phyloP scores from a whole-genome alignment of 2,888 invertebrate genomes.

The Xylophagus ater region DNA sequence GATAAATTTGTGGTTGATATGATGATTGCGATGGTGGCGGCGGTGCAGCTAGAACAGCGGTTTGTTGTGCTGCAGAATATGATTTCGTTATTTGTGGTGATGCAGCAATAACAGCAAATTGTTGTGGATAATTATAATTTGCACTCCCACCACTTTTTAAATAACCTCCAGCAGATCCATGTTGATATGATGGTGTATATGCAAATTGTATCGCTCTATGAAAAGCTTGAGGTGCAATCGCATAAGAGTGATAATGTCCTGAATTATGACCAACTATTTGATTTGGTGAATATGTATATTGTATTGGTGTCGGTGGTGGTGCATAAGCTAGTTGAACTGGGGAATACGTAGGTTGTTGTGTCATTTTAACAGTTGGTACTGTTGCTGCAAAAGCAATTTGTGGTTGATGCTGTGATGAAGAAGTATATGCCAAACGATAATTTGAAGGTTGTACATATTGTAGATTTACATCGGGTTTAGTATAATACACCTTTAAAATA shows the following conservation, averaged over 20 bases:
- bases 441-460: slow-evolving; percentile 2
- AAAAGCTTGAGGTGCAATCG: too few species aligned
- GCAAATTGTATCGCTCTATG: slow-evolving; percentile 7
- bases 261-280: too few species aligned
- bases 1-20: too few species aligned
- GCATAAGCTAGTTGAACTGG: not conserved
- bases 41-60: not conserved
- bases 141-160: too few species aligned
- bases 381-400: slow-evolving; percentile 1
- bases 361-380: not conserved
- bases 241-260: too few species aligned
- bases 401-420: not conserved
- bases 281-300: slow-evolving; percentile 2
- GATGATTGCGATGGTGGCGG: not conserved
- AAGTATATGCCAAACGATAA: not conserved
- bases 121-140: too few species aligned
- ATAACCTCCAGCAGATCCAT: too few species aligned
- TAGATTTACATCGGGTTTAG: slow-evolving; percentile 3
- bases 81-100: too few species aligned
- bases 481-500: slow-evolving; percentile 1
- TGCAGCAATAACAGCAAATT: too few species aligned
- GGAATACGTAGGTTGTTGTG: not conserved
- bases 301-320: not conserved
- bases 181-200: too few species aligned
- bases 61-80: slow-evolving; percentile 3